Evolutionary conservation across 2,888 invertebrate species (phyloP).

Genomic region (Acleris emargana): DNA sequence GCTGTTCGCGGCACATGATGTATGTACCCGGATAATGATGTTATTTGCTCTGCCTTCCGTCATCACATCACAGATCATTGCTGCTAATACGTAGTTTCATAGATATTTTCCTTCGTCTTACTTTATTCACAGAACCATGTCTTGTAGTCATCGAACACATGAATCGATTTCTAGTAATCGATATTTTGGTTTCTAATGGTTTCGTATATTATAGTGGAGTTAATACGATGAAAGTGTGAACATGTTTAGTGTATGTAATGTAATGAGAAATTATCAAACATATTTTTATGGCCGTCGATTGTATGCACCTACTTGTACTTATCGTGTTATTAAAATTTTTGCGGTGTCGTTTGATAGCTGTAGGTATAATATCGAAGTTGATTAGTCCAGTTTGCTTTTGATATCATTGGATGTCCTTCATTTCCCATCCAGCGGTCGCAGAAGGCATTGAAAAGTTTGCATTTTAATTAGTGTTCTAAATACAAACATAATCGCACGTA

Average conservation of each 20-base stretch:
- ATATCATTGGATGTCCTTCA: background rate
- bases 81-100: conserved; percentile 44
- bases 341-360: background rate
- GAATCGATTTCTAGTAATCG: background rate
- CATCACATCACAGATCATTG: conserved; percentile 63
- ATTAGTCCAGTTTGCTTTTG: background rate
- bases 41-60: conserved; percentile 76
- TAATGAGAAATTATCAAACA: too few species aligned
- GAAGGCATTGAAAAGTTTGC: conserved; percentile 31
- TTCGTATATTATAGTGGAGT: too few species aligned
- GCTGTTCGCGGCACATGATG: conserved; percentile 51
- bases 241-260: too few species aligned
- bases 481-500: conserved; percentile 13
- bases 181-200: background rate
- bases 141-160: conserved; percentile 27
- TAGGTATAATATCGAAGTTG: background rate
- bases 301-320: too few species aligned
- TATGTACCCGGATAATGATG: conserved; percentile 72
- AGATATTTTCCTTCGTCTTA: conserved; percentile 25
- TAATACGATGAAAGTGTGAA: too few species aligned
- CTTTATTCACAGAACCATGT: conserved; percentile 22
- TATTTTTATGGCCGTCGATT: too few species aligned
- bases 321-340: background rate
- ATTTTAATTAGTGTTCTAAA: conserved; percentile 17
- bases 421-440: conserved; percentile 25